Base-by-base conservation (phyloP, 1,140 invertebrate genomes). In the Scaptomyza graminum region DNA sequence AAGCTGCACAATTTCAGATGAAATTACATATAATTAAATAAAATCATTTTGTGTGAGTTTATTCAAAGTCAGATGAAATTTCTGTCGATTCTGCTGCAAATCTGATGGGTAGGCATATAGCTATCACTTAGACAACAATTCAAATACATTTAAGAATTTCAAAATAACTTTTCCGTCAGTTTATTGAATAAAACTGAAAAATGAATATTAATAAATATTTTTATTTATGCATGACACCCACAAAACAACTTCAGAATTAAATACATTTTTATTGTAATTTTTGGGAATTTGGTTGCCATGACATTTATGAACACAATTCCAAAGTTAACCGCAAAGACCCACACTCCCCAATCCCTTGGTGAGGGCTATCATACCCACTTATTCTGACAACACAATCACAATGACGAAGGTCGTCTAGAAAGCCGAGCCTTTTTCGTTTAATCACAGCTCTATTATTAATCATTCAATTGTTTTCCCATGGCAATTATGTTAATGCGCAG, bases 391-490 rank as follows among this genome's bases (percentile, higher is more conserved):
- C 49, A 46, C 49, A 46, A 50, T 22, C 63, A 55, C 60, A 65
- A 73, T 62, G 67, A 59, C 55, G 70, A 68, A 67, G 74, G 72
- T 57, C 61, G 66, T 63, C 54, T 55, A 34, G 56, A 52, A 39
- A 55, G 49, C 31, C 37, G 55, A 57, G 66, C 52, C 52, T 47
- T 52, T 76, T 78, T 76, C 57, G 68, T 79, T 79, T 73, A 79
- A 79, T 79, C 76, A 76, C 74, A 73, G 63, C 60, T 63, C 68
- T 60, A 79, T 79, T 79, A 79, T 79, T 79, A 79, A 79, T 79
- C 76, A 79, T 79, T 79, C 76, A 73, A 79, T 79, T 79, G 74
- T 79, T 69, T 76, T 79, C 74, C 76, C 76, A 68, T 46, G 74
- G 69, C 74, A 79, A 79, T 79, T 79, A 79, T 79, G 69, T 76